Evolutionary conservation across 2,888 invertebrate species (phyloP).

Genomic region (Strigamia transsilvanica): DNA sequence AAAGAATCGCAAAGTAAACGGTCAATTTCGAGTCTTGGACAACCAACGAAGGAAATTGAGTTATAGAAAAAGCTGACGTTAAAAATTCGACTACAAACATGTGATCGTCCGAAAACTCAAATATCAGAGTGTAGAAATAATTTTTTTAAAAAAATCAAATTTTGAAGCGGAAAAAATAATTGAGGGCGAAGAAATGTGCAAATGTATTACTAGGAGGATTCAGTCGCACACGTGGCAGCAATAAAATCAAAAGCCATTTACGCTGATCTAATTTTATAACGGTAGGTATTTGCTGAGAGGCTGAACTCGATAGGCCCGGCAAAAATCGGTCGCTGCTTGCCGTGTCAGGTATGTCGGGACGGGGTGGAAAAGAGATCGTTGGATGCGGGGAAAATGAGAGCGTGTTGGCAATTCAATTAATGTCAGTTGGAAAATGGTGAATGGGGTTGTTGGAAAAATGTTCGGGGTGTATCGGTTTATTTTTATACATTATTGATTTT

Average conservation of each 20-base stretch:
- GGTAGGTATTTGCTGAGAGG: conserved; percentile 48
- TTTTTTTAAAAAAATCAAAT: not conserved
- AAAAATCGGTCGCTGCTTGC: conserved; percentile 41
- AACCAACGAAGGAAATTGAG: too few relatives aligned
- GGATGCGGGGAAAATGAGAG: conserved; percentile 16
- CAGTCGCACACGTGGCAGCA: conserved; percentile 50
- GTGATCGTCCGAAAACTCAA: not conserved
- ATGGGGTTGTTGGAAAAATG: conserved; percentile 10
- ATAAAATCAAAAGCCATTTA: conserved; percentile 54
- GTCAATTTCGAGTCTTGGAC: too few relatives aligned
- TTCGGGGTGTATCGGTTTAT: not conserved
- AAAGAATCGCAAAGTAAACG: too few relatives aligned
- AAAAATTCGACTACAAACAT: too few relatives aligned
- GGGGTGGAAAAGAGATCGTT: conserved; percentile 2
- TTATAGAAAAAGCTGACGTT: too few relatives aligned
- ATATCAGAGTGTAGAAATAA: not conserved
- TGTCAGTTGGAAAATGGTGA: conserved; percentile 27
- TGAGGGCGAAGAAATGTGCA: not conserved
- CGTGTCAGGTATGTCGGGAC: conserved; percentile 16
- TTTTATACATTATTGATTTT: not conserved
- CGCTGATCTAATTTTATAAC: conserved; percentile 51
- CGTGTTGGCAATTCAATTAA: conserved; percentile 35
- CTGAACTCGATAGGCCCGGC: conserved; percentile 50
- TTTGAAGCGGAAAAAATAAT: not conserved
- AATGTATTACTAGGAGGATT: conserved; percentile 33